Percentiles rank a stretch among this genome's conserved stretches.
These are phyloP conservation scores for Bombus balteatus DNA, from an alignment of 1,140 invertebrate genomes.

Conservation along the genomic window DNA sequence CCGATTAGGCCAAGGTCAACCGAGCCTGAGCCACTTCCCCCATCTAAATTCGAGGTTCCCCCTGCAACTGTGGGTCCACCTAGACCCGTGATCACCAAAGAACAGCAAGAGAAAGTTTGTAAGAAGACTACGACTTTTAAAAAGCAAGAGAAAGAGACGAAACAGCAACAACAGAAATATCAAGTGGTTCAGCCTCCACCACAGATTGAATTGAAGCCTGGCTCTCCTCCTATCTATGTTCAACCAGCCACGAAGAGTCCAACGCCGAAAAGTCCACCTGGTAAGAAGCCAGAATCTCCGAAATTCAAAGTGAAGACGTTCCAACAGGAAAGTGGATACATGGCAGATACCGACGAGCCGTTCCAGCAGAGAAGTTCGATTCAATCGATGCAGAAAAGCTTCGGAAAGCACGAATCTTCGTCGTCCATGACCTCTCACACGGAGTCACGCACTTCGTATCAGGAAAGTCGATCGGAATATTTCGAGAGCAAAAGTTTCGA, in stretches of 20 bases:
- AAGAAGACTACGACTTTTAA: conserved; percentile 71
- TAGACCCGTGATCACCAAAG: conserved; percentile 77
- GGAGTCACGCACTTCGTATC: conserved; percentile 74
- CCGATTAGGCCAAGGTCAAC: conserved; percentile 82
- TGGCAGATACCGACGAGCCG: conserved; percentile 89
- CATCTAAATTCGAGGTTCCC: conserved; percentile 84
- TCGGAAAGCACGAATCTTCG: conserved; percentile 76
- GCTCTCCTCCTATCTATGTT: conserved; percentile 83
- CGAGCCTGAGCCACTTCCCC: conserved; percentile 84
- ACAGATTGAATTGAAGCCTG: conserved; percentile 78
- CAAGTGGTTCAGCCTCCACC: conserved; percentile 70
- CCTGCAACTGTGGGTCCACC: conserved; percentile 82
- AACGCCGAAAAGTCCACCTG: conserved; percentile 55
- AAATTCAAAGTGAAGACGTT: conserved; percentile 83
- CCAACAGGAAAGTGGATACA: conserved; percentile 86
- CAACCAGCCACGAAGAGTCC: conserved; percentile 72
- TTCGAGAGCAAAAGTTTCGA: conserved; percentile 76
- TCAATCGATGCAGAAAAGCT: conserved; percentile 64
- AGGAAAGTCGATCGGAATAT: conserved; percentile 73
- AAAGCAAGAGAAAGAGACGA: conserved; percentile 72
- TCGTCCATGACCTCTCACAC: conserved; percentile 66
- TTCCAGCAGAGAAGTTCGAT: conserved; percentile 68
- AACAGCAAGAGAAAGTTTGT: conserved; percentile 68
- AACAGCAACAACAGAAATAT: conserved; percentile 72
- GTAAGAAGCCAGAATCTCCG: conserved; percentile 84